Evolutionary conservation across 1,140 invertebrate genomes (phyloP), one percentile per base, ranked within the genome.

Genomic region (Dreissena rostriformis): DNA sequence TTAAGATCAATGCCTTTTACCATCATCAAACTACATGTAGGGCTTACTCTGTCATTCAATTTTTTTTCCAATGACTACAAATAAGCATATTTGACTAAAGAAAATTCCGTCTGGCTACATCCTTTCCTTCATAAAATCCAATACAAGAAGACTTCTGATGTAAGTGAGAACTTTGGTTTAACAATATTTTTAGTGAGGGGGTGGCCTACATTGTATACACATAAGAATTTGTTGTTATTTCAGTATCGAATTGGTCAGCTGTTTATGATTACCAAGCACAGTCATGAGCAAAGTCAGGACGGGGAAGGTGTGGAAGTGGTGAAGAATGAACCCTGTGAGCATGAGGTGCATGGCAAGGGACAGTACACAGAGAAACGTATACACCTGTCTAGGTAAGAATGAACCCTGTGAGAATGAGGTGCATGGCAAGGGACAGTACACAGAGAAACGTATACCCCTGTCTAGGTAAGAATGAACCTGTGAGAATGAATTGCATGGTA

Each of bases 241-340:
- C 91, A 98, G 97, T 98, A 98, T 93, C 96, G 95, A 73, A 96
- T 98, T 91, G 97, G 97, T 0, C 97, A 98, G 90, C 94, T 98
- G 72, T 98, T 98, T 93, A 98, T 98, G 97, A 98, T 98, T 90
- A 97, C 97, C 8, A 96, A 97, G 82, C 97, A 98, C 90, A 98
- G 97, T 92, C 95, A 96, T 90, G 97, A 98, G 90, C 97, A 98
- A 90, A 97, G 97, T 14, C 96, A 96, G 87, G 96, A 96, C 77
- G 97, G 97, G 11, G 97, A 98, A 93, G 97, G 97, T n/a, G 97
- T 98, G 7, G 97, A 98, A 93, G 97, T 98, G 0, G 95, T 98
- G 22, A 96, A 96, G 76, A 98, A 98, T 93, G 95, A 95, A 81
- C 95, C 96, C 65, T 96, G 97, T 89, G 95, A 96, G 86, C 96